A percentile compares a stretch with the other conserved stretches of the same genome.
These are phyloP conservation scores for rabbit (Oryctolagus cuniculus) DNA, from an alignment of 2,113 vertebrate species.

Conservation along the genomic window mOryCun1.1 NC_091453.1:14027001-14027500, in stretches of 20 bases:
- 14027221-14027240: background rate
- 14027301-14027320: background rate
- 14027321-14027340: background rate
- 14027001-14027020: slow-evolving; percentile 2
- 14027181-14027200: background rate
- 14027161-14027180: background rate
- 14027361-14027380: background rate
- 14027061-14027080: slow-evolving; percentile 19
- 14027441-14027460: background rate
- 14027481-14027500: background rate
- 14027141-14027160: background rate
- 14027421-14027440: slow-evolving; percentile 10
- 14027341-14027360: background rate
- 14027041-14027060: slow-evolving; percentile 11
- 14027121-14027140: background rate
- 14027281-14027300: background rate
- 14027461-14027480: slow-evolving; percentile 4
- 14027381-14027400: background rate
- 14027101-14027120: slow-evolving; percentile 45
- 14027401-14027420: slow-evolving; percentile 19
- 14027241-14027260: background rate
- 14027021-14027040: background rate
- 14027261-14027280: background rate
- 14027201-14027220: background rate
- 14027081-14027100: background rate